Percentiles rank a stretch among this genome's conserved stretches.
These are phyloP conservation scores for Acanthopagrus latus DNA, from an alignment of 2,797 vertebrate genomes.

Conservation along the genomic window DNA sequence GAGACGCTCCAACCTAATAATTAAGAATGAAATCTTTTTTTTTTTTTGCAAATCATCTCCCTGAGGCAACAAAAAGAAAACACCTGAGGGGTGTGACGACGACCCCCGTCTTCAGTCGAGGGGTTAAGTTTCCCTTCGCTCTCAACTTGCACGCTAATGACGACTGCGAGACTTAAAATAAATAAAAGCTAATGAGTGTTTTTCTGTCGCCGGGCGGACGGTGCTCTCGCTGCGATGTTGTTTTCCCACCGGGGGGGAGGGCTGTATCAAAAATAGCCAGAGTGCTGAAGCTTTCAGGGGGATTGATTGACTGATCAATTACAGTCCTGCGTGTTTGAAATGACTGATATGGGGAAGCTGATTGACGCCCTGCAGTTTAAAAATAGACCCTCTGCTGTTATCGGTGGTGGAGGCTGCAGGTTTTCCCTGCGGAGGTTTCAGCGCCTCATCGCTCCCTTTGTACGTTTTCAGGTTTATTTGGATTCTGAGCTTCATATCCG, in stretches of 20 bases:
- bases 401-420: constrained; percentile 31
- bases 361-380: constrained; percentile 69
- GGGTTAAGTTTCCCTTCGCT: background rate
- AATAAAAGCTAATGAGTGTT: constrained; percentile 47
- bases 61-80: background rate
- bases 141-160: constrained; percentile 9
- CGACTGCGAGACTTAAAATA: constrained; percentile 28
- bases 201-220: constrained; percentile 32
- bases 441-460: constrained; percentile 45
- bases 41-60: background rate
- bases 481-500: constrained; percentile 54
- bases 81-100: background rate
- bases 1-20: background rate
- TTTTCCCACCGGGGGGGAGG: constrained; percentile 42
- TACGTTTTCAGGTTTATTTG: constrained; percentile 69
- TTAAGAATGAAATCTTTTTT: background rate
- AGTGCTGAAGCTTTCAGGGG: constrained; percentile 49
- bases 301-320: constrained; percentile 74
- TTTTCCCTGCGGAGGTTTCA: constrained; percentile 65
- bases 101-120: background rate
- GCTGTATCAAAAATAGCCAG: constrained; percentile 48
- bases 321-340: constrained; percentile 63
- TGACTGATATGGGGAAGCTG: constrained; percentile 65
- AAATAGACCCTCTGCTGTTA: constrained; percentile 60
- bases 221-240: constrained; percentile 7